Conservation (phyloP, 2,113 vertebrate genomes). For the Sterna hirundo region DNA sequence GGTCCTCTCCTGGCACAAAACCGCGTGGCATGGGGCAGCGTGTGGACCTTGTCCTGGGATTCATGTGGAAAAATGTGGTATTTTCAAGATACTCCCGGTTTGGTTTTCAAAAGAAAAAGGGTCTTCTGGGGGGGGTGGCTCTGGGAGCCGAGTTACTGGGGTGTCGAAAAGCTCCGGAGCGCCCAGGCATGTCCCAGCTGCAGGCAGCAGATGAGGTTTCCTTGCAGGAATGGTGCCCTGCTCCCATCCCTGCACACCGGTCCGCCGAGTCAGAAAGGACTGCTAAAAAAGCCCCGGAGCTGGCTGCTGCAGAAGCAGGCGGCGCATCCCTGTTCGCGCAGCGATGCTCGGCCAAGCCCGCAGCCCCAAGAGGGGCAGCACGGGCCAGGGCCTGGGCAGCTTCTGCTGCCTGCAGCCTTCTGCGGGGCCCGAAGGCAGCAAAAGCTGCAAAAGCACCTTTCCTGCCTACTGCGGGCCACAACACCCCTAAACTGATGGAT, state of each 20-base stretch:
- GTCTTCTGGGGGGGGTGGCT: background rate
- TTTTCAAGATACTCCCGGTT: background rate
- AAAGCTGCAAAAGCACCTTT: background rate
- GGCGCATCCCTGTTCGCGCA: fast-evolving
- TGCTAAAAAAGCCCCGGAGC: background rate
- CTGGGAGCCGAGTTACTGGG: background rate
- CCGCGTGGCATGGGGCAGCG: too few relatives aligned
- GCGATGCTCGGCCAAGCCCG: fast-evolving
- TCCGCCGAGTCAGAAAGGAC: background rate
- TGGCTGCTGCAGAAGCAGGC: background rate
- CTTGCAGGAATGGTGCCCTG: fast-evolving
- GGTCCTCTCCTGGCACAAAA: fast-evolving
- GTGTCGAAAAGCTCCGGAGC: background rate
- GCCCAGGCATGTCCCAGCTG: fast-evolving
- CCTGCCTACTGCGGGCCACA: background rate
- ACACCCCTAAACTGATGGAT: background rate
- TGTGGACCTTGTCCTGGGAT: background rate
- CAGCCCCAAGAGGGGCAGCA: slow-evolving; percentile 15
- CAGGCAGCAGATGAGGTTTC: background rate
- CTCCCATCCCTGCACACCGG: background rate
- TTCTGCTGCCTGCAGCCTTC: background rate
- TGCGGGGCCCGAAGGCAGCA: background rate
- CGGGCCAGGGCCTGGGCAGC: background rate
- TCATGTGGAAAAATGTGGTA: fast-evolving
- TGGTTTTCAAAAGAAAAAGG: background rate